Base-by-base conservation (phyloP, 2,888 invertebrate genomes). In the Cordilura impudica region DNA sequence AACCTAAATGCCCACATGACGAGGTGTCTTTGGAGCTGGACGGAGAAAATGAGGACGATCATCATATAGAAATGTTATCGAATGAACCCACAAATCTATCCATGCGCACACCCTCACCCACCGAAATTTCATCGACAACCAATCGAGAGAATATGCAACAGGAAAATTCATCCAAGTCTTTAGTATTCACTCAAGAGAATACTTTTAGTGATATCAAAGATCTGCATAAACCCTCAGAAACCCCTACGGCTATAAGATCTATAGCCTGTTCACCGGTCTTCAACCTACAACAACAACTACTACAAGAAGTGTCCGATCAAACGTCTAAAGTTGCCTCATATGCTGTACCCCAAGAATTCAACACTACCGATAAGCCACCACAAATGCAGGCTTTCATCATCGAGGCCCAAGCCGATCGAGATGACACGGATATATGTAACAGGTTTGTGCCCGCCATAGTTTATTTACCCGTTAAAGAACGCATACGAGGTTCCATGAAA, bases 381-480 rank as follows among this genome's bases (percentile, higher is more conserved):
- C 94, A 96, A 83, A 97, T 98, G 97, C 98, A 98, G 91, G 96
- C 97, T 74, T 98, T 98, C 91, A 92, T 96, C 85, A 92, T 97
- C 85, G 93, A 94, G 90, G 95, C 96, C 47, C 43, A 63, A 45
- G 70, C 78, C n/a, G 54, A 63, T 18, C 29, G 47, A n/a, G 73
- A 76, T 12, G 60, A 63, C 2, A 49, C 31, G 19, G 72, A 73
- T 35, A 70, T 65, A 60, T 60, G 61, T 77, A 86, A 86, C 85
- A 93, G 94, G 89, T 95, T 97, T 90, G 94, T 96, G 87, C 96
- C 98, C 83, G 96, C 97, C 85, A 93, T 98, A 86, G 96, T 98
- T 90, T 97, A 97, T 91, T 93, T 98, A 91, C 98, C 98, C 82
- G 97, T 98, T 88, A 94, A 95, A 84, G 94, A 96, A 89, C 94